Evolutionary conservation across 1,140 invertebrate species (phyloP).

Genomic region (Nasonia longicornis): DNA sequence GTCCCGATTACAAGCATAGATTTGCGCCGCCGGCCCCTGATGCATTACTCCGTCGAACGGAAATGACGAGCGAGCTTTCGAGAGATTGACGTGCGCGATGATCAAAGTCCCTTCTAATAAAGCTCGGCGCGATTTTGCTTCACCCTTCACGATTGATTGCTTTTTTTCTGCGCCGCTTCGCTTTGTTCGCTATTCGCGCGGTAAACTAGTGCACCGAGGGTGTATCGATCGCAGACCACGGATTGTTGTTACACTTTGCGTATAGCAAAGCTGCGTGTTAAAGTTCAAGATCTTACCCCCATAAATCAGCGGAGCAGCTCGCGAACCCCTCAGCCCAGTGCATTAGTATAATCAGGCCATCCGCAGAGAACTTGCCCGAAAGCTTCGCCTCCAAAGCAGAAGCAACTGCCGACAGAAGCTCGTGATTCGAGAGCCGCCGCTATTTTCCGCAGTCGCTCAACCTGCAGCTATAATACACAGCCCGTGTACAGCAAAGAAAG

Average conservation of each 20-base stretch:
- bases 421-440: background rate
- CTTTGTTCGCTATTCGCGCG: background rate
- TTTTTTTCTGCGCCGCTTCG: background rate
- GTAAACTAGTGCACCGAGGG: too few species aligned
- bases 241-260: too few species aligned
- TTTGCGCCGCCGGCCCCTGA: conserved; percentile 12
- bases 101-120: conserved; percentile 43
- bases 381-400: background rate
- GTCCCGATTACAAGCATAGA: conserved; percentile 32
- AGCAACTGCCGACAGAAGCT: background rate
- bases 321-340: background rate
- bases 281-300: background rate
- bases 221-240: too few species aligned
- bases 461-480: background rate
- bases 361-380: background rate
- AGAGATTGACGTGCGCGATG: conserved; percentile 29
- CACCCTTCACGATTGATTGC: conserved; percentile 16
- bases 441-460: background rate
- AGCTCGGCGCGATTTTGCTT: conserved; percentile 20
- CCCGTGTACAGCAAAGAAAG: background rate
- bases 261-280: too few species aligned
- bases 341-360: background rate
- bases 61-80: conserved; percentile 43
- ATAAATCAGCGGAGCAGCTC: background rate
- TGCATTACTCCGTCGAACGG: conserved; percentile 43